phyloP scores from a whole-genome alignment of 2,113 vertebrate species.

The Loxodonta africana region DNA sequence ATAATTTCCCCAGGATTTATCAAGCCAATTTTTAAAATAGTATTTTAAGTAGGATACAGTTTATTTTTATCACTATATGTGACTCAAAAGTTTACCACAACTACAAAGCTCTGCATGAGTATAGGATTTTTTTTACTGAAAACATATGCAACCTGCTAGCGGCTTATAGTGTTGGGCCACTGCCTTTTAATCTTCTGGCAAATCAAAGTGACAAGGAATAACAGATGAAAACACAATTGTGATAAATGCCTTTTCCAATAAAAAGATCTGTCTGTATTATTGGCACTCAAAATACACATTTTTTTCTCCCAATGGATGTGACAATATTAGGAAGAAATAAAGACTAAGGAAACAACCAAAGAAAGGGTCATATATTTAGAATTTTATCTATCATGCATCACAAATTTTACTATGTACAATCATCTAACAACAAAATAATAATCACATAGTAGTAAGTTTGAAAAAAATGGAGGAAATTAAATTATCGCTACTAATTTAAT shows the following conservation, averaged over 20 bases:
- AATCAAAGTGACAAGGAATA: not conserved
- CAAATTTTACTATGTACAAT: not conserved
- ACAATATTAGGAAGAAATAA: not conserved
- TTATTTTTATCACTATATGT: constrained; percentile 5
- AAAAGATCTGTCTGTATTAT: not conserved
- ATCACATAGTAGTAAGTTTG: not conserved
- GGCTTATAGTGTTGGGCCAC: not conserved
- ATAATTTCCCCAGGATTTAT: not conserved
- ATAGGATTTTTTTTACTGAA: not conserved
- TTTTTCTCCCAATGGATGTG: not conserved
- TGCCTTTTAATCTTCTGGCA: not conserved
- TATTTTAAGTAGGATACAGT: not conserved
- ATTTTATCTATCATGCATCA: not conserved
- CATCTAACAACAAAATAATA: not conserved
- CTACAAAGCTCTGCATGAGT: not conserved
- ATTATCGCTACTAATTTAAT: too few relatives aligned
- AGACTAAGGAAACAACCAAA: not conserved
- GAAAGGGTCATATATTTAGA: not conserved
- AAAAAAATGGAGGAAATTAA: too few relatives aligned
- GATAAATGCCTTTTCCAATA: not conserved
- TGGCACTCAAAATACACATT: not conserved
- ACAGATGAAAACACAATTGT: not conserved
- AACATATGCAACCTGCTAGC: not conserved
- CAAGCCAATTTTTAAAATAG: not conserved
- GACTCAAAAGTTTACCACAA: not conserved